Percentiles rank a stretch among this genome's conserved stretches.
These are phyloP conservation scores for Aplidium turbinatum DNA, from an alignment of 23 tunicate genomes.

Conservation along the genomic window DNA sequence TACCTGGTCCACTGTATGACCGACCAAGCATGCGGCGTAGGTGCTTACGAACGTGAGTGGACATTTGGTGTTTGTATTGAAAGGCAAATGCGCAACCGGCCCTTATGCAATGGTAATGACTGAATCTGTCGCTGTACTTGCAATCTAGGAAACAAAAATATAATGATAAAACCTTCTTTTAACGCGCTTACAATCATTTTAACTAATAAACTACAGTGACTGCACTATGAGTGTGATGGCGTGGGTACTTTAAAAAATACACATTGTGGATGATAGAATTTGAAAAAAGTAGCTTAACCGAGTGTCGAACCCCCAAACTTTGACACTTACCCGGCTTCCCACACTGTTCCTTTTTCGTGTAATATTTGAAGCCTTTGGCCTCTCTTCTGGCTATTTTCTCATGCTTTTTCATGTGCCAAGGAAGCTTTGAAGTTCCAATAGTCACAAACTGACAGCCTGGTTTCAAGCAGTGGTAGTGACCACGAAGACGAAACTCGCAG, in stretches of 20 bases:
- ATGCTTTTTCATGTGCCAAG: constrained; percentile 90
- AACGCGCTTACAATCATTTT: background rate
- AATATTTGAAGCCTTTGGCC: constrained; percentile 84
- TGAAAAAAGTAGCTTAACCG: too few relatives aligned
- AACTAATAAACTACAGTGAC: too few relatives aligned
- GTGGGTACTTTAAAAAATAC: too few relatives aligned
- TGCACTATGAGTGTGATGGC: too few relatives aligned
- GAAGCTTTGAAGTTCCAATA: constrained; percentile 82
- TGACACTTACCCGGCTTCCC: constrained; percentile 36
- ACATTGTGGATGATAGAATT: too few relatives aligned
- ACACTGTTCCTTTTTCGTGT: constrained; percentile 79
- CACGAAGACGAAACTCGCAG: constrained; percentile 77
- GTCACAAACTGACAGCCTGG: constrained; percentile 84
- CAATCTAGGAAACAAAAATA: constrained; percentile 38
- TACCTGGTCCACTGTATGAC: constrained; percentile 36
- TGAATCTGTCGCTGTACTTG: constrained; percentile 75
- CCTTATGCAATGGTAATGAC: constrained; percentile 84
- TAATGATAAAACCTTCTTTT: background rate
- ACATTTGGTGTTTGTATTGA: constrained; percentile 89
- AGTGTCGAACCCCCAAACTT: too few relatives aligned
- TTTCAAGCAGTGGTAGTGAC: constrained; percentile 88
- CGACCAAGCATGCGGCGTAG: constrained; percentile 40
- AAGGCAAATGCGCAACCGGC: constrained; percentile 68
- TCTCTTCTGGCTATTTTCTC: constrained; percentile 81
- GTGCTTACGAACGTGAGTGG: constrained; percentile 81